Conservation (phyloP, 2,888 invertebrate genomes). For the Spialia ferax region DNA sequence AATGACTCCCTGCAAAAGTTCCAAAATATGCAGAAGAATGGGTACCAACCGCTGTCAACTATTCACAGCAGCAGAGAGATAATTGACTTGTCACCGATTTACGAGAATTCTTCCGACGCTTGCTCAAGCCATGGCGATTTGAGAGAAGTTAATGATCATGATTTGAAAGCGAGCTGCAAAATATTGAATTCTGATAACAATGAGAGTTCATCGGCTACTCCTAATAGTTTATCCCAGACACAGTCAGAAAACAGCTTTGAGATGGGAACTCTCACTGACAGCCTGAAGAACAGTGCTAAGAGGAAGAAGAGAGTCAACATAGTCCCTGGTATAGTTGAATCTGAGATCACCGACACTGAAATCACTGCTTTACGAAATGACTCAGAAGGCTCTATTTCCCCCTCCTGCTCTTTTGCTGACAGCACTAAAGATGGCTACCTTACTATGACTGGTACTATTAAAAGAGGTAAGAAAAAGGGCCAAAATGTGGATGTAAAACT, state of each 20-base stretch:
- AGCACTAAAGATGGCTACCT: constrained; percentile 86
- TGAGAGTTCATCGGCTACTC: constrained; percentile 76
- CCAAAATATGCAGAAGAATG: constrained; percentile 67
- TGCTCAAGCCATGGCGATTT: constrained; percentile 82
- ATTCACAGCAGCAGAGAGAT: constrained; percentile 75
- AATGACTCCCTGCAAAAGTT: constrained; percentile 54
- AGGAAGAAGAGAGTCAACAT: constrained; percentile 89
- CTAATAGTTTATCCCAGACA: constrained; percentile 79
- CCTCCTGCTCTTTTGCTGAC: constrained; percentile 85
- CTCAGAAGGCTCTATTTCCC: constrained; percentile 83
- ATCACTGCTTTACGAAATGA: constrained; percentile 70
- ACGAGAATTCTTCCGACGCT: constrained; percentile 83
- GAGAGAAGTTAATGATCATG: constrained; percentile 67
- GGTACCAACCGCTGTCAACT: constrained; percentile 71
- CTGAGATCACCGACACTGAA: constrained; percentile 76
- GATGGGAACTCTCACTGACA: constrained; percentile 77
- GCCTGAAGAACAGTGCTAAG: constrained; percentile 77
- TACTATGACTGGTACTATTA: constrained; percentile 91
- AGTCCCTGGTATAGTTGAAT: constrained; percentile 79
- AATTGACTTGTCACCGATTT: constrained; percentile 81
- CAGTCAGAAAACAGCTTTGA: constrained; percentile 83
- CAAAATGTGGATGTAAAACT: constrained; percentile 91
- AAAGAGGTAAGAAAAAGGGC: constrained; percentile 90
- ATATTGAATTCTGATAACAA: constrained; percentile 69
- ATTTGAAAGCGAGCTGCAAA: constrained; percentile 69